Base-by-base conservation (phyloP, 1,140 invertebrate species). In the Drosophila ercepeae region DNA sequence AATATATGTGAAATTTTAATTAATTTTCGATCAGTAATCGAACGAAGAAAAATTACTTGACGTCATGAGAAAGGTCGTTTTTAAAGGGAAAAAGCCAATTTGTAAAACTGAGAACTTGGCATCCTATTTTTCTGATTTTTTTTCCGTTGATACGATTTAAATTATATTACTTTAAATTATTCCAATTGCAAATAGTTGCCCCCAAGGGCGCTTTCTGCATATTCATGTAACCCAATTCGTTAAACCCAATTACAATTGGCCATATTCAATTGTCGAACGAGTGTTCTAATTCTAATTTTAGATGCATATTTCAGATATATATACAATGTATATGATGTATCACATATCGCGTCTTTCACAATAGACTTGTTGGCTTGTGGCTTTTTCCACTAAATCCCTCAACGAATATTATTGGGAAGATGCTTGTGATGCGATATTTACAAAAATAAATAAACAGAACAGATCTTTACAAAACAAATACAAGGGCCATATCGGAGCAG, bases 1-100 rank as follows among this genome's bases (percentile, higher is more conserved):
- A 72, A 32, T 45, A 8, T 32, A 65, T 52, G 39, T 79, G 59
- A 82, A 82, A 68, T 65, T 64, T 65, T 74, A 75, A 83, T 83
- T 78, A 78, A 61, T 69, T 59, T 64, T 14, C 13, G 19, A 23
- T 34, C 29, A 9, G 29, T n/a, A 29, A 29, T 7, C 8, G 27
- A 39, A 23, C 42, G n/a, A 23, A 39, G 4, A 44, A 18, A 52
- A 50, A 64, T 71, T 65, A 60, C 45, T 55, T 14, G 7, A 4
- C 2, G 16, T 42, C 13, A 60, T 16, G 32, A 21, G n/a, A 64
- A 75, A 54, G 69, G 32, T 68, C 29, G 50, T 55, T 52, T 6
- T 25, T 32, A 39, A 21, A 21, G 21, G 21, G 4, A 4, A 21
- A 21, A 21, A 21, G 21, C 21, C 21, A 21, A 21, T 21, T 21